Conservation (phyloP, 2,113 vertebrate species). For the Clarias gariepinus region DNA sequence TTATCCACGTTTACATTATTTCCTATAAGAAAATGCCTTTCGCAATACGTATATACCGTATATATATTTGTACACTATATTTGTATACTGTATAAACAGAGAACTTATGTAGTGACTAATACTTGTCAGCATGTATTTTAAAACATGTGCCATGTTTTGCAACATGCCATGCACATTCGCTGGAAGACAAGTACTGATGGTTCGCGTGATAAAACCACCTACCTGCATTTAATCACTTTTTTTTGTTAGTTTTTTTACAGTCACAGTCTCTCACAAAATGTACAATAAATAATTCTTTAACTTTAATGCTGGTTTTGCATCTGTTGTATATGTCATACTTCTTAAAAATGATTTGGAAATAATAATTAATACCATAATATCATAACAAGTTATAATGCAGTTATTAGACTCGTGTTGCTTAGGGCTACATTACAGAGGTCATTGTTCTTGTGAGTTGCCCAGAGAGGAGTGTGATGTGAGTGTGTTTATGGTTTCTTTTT, state of each 20-base stretch:
- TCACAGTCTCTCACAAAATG: neutral
- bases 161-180: neutral
- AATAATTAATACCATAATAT: neutral
- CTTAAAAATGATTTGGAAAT: neutral
- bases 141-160: neutral
- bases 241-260: neutral
- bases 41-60: too few relatives aligned
- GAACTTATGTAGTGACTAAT: neutral
- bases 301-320: neutral
- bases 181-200: neutral
- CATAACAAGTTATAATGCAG: neutral
- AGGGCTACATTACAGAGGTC: neutral
- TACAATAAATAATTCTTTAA: neutral
- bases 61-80: too few relatives aligned
- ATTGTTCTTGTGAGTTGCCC: neutral
- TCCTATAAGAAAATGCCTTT: too few relatives aligned
- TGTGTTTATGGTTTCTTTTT: neutral
- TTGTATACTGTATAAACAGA: neutral
- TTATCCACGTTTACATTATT: too few relatives aligned
- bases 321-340: neutral
- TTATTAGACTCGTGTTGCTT: neutral
- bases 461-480: conserved; percentile 11
- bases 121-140: neutral
- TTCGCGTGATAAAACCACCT: neutral
- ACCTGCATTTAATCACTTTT: neutral